Base-by-base conservation (phyloP, 1,140 invertebrate genomes). In the Ceratosolen fusciceps region DNA sequence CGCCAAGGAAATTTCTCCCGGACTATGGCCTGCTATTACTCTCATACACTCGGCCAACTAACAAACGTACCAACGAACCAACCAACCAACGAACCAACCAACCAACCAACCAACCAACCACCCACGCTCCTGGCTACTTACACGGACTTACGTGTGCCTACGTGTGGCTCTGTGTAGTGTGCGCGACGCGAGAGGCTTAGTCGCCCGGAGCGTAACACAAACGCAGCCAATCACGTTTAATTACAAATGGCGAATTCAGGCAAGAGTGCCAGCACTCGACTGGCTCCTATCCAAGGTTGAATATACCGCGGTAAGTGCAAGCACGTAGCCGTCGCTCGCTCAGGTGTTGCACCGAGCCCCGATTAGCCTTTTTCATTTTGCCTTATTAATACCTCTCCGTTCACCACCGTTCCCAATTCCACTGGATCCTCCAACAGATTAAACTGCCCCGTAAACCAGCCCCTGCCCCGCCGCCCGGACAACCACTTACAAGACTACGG, bases 201-300 rank as follows among this genome's bases (percentile, higher is more conserved):
- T 5, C 31, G 34, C 29, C n/a, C 37, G 16, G 60, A 65, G 19
- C 3, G 74, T 62, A 76, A 68, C 67, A 58, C 72, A 70, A 79
- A 73, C 72, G 26, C 24, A 74, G 70, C 72, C 74, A 79, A 79
- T 79, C 72, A 79, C 60, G 71, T 73, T 79, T 79, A 79, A 79
- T 74, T 74, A 79, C 77, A 79, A 73, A 34, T 60, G 58, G 76
- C 54, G 67, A 77, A 77, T 77, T 37, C 52, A 49, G 39, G 21
- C 37, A 54, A 65, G 60, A 71, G 54, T 12, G 39, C 2, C 21
- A 26, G 47, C 12, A 26, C 43, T 31, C 56, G 34, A 52, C 52
- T 79, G 72, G 78, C 72, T 74, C 71, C n/a, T 52, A 49, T 79
- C 78, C 78, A 79, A 79, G 62, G 62, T 47, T 68, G 56, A 16